These are phyloP conservation scores for Sipha flava DNA, from an alignment of 1,140 invertebrate species.

Conservation along the genomic window DNA sequence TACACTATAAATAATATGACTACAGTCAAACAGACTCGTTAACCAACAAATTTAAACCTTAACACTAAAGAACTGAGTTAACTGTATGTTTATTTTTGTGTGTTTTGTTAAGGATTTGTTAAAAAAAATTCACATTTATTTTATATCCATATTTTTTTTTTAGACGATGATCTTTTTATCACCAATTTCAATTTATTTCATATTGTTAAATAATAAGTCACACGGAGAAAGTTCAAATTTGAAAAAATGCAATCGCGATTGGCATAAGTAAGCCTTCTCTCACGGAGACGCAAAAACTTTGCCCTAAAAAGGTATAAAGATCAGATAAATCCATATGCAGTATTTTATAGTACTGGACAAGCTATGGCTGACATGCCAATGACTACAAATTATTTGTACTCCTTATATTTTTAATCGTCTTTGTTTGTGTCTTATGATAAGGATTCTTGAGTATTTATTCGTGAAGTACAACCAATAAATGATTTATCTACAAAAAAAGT, in stretches of 20 bases:
- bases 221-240: conserved; percentile 12
- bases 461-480: not conserved
- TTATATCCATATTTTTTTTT: too few relatives aligned
- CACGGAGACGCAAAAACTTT: not conserved
- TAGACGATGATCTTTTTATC: too few relatives aligned
- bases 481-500: too few relatives aligned
- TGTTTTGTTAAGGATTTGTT: too few relatives aligned
- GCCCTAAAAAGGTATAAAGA: not conserved
- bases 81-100: too few relatives aligned
- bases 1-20: too few relatives aligned
- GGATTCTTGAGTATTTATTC: not conserved
- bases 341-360: conserved; percentile 7
- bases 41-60: too few relatives aligned
- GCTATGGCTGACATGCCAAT: not conserved
- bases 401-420: not conserved
- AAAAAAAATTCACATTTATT: too few relatives aligned
- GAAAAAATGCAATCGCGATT: not conserved
- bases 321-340: not conserved
- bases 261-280: not conserved
- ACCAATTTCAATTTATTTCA: not conserved
- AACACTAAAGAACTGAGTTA: too few relatives aligned
- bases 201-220: not conserved
- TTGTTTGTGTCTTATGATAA: not conserved
- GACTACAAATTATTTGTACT: not conserved
- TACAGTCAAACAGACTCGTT: too few relatives aligned